Conservation (phyloP, 2,888 invertebrate species). For the Synanthedon tipuliformis region DNA sequence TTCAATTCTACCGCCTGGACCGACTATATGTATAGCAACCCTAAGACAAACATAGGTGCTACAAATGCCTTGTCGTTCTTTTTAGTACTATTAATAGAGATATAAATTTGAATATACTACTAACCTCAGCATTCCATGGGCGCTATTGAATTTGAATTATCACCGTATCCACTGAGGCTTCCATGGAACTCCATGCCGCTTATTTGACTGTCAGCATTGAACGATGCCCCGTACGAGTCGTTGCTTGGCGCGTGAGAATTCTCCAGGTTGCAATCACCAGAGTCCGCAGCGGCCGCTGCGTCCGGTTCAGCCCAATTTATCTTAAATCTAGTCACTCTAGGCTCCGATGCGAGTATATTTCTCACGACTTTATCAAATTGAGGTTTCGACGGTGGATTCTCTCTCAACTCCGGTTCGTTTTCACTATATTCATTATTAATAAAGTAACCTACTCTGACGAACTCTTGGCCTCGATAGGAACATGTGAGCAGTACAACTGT, state of each 20-base stretch:
- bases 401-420: slow-evolving; percentile 89
- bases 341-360: slow-evolving; percentile 89
- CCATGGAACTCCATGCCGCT: slow-evolving; percentile 55
- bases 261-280: slow-evolving; percentile 47
- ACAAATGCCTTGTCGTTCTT: no score
- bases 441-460: slow-evolving; percentile 97
- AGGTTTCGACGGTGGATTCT: slow-evolving; percentile 93
- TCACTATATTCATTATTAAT: slow-evolving; percentile 97
- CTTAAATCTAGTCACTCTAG: slow-evolving; percentile 94
- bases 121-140: slow-evolving; percentile 73
- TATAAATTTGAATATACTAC: slow-evolving; percentile 4
- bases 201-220: slow-evolving; percentile 59
- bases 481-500: slow-evolving; percentile 96
- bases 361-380: slow-evolving; percentile 92
- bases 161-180: slow-evolving; percentile 63
- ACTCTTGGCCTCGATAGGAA: slow-evolving; percentile 91
- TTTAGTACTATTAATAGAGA: not conserved
- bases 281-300: slow-evolving; percentile 38
- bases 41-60: no score
- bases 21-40: no score
- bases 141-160: slow-evolving; percentile 74
- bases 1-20: no score
- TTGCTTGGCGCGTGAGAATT: slow-evolving; percentile 45
- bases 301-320: slow-evolving; percentile 94
- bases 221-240: slow-evolving; percentile 51